Evolutionary conservation across 92 coral and sea anemone species (phyloP).

Genomic region (Porites cylindrica): DNA sequence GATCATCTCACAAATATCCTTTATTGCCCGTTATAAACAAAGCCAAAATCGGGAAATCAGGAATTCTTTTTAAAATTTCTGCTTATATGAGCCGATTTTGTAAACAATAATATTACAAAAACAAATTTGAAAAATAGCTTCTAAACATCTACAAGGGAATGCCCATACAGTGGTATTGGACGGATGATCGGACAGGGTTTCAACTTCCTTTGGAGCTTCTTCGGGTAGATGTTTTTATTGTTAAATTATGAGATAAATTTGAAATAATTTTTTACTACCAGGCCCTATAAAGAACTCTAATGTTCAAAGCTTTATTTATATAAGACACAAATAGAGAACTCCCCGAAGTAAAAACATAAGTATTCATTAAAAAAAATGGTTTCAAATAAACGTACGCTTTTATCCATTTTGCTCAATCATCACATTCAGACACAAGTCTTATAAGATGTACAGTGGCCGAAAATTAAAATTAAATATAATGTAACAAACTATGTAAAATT

Average conservation of each 20-base stretch:
- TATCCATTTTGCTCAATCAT: background rate
- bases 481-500: too few species aligned
- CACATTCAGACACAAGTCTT: too few species aligned
- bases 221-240: conserved; percentile 11
- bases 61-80: too few species aligned
- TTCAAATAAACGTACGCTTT: background rate
- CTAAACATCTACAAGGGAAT: too few species aligned
- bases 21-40: background rate
- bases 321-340: background rate
- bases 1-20: conserved; percentile 21
- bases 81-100: too few species aligned
- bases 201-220: background rate
- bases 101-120: background rate
- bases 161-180: too few species aligned
- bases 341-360: background rate
- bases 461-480: too few species aligned
- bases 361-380: too few species aligned
- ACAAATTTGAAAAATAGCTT: background rate
- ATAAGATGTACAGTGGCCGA: too few species aligned
- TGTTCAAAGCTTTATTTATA: background rate
- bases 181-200: background rate
- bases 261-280: conserved; percentile 30
- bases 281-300: conserved; percentile 1
- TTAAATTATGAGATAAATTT: background rate
- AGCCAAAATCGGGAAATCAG: background rate